phyloP scores from a whole-genome alignment of 2,113 vertebrate genomes.

The Sebastes schlegelii region DNA sequence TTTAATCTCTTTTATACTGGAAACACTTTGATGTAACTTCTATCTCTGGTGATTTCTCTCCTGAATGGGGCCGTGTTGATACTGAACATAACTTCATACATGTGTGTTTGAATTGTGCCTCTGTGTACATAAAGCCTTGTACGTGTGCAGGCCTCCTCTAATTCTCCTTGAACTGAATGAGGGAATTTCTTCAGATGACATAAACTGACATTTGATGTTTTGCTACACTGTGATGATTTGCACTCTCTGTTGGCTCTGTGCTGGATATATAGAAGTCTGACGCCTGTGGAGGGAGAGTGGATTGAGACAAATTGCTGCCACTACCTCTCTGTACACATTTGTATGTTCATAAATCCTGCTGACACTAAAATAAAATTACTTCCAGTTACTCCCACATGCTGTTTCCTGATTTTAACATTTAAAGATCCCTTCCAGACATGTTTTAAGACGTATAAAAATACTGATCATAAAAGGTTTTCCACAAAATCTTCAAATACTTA shows the following conservation, averaged over 20 bases:
- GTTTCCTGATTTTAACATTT: conserved; percentile 8
- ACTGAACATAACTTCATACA: conserved; percentile 8
- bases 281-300: conserved; percentile 51
- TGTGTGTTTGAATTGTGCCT: conserved; percentile 32
- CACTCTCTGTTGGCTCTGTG: conserved; percentile 57
- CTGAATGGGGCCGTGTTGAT: conserved; percentile 33
- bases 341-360: conserved; percentile 77
- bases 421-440: background rate
- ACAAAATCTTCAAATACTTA: background rate
- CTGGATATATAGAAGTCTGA: conserved; percentile 16
- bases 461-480: background rate
- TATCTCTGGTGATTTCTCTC: conserved; percentile 8
- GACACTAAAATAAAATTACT: conserved; percentile 86
- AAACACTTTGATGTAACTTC: conserved; percentile 28
- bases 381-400: conserved; percentile 46
- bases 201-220: conserved; percentile 82
- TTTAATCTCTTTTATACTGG: conserved; percentile 24
- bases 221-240: conserved; percentile 76
- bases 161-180: conserved; percentile 40
- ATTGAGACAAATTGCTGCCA: conserved; percentile 64
- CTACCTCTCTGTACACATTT: conserved; percentile 86
- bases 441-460: background rate
- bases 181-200: conserved; percentile 47
- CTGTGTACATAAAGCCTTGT: conserved; percentile 18
- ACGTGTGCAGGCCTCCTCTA: background rate